phyloP scores from a whole-genome alignment of 2,113 vertebrate species.

The Embiotoca jacksoni region DNA sequence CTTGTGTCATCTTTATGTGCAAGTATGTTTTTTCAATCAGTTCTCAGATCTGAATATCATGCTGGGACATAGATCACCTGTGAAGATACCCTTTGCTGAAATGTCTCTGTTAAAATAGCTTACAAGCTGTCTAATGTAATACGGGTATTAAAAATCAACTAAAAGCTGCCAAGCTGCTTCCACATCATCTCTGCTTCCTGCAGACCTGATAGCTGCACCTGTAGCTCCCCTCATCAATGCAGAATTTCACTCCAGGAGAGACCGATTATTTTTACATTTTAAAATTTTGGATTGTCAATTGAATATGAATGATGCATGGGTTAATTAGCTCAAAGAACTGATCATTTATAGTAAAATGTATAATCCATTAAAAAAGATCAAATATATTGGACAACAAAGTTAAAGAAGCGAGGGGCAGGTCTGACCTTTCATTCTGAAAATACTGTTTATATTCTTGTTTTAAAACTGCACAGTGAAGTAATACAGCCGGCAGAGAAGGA shows the following conservation, averaged over 20 bases:
- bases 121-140: slow-evolving; percentile 20
- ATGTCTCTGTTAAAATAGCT: not conserved
- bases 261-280: not conserved
- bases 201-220: slow-evolving; percentile 27
- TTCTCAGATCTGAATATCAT: slow-evolving; percentile 9
- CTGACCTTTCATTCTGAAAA: not conserved
- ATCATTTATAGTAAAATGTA: not conserved
- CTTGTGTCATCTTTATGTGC: not conserved
- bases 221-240: slow-evolving; percentile 5
- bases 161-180: not conserved
- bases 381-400: not conserved
- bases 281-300: too few species aligned
- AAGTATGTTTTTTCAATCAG: not conserved
- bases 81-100: not conserved
- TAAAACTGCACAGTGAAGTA: not conserved
- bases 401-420: not conserved
- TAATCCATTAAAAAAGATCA: not conserved
- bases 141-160: slow-evolving; percentile 26
- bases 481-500: not conserved
- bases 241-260: slow-evolving; percentile 33
- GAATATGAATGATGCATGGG: too few species aligned
- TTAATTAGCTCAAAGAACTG: not conserved
- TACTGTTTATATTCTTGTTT: not conserved
- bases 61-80: not conserved
- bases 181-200: not conserved